These are phyloP conservation scores for Cordilura impudica DNA, from an alignment of 2,888 invertebrate genomes.

Conservation along the genomic window DNA sequence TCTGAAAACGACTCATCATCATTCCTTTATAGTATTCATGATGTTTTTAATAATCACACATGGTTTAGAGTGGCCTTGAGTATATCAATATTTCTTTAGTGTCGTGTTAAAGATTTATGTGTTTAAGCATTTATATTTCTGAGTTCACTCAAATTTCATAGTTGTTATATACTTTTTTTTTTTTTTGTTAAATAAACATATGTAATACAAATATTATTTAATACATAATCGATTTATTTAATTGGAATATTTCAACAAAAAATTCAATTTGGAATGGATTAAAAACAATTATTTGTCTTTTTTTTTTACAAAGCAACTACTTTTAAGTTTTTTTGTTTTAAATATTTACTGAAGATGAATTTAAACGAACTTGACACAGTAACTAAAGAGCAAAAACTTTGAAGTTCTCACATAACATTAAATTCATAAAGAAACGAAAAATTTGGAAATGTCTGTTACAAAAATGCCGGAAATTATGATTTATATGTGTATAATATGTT, in stretches of 20 bases:
- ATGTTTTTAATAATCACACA: not conserved
- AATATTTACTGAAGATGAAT: not conserved
- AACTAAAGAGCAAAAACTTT: not conserved
- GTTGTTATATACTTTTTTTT: not conserved
- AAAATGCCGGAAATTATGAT: slow-evolving; percentile 7
- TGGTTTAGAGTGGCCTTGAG: not conserved
- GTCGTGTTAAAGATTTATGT: slow-evolving; percentile 21
- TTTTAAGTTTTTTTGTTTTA: not conserved
- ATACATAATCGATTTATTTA: no score
- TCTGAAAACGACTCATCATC: not conserved
- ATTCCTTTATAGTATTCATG: not conserved
- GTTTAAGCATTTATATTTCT: not conserved
- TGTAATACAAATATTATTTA: not conserved
- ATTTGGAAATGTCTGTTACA: not conserved
- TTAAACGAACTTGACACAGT: slow-evolving; percentile 17
- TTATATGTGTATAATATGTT: no score
- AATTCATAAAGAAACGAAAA: not conserved
- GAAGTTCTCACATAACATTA: not conserved
- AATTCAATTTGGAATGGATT: not conserved
- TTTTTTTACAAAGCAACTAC: not conserved
- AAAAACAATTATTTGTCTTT: not conserved
- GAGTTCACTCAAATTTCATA: slow-evolving; percentile 8
- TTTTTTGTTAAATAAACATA: not conserved
- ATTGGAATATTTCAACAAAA: not conserved
- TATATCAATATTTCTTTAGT: not conserved